These are phyloP conservation scores for Rhopalosiphum maidis DNA, from an alignment of 1,140 invertebrate species.

Conservation along the genomic window DNA sequence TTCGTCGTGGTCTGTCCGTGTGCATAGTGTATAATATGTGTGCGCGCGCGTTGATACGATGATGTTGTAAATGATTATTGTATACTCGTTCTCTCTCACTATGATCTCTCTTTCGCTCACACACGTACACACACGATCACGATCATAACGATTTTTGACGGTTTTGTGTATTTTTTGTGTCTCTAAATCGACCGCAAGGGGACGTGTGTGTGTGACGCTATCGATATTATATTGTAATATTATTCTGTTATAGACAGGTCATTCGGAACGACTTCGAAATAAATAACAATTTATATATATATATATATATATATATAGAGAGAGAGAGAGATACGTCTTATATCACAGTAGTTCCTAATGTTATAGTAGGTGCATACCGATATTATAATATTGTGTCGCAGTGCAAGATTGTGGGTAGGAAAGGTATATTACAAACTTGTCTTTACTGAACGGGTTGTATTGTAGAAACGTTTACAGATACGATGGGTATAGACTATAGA, in stretches of 20 bases:
- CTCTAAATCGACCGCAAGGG: background rate
- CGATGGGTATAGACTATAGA: background rate
- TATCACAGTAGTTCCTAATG: background rate
- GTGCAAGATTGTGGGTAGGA: background rate
- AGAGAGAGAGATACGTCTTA: too few species aligned
- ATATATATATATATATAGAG: too few species aligned
- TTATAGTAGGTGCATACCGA: background rate
- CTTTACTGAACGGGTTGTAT: background rate
- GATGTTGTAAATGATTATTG: conserved; percentile 24
- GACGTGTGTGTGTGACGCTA: background rate
- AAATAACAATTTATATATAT: background rate
- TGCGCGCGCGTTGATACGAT: background rate
- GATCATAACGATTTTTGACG: conserved; percentile 1
- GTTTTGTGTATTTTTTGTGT: background rate
- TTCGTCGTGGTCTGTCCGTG: background rate
- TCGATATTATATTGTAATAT: background rate
- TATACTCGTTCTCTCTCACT: too few species aligned
- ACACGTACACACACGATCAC: too few species aligned
- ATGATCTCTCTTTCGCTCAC: background rate
- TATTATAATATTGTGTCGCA: background rate
- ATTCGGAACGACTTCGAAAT: background rate
- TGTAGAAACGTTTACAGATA: background rate
- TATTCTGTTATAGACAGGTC: background rate
- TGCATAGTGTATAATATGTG: too few species aligned
- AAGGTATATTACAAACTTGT: background rate